Conservation (phyloP, 1,140 invertebrate genomes). For the Marisa cornuarietis region DNA sequence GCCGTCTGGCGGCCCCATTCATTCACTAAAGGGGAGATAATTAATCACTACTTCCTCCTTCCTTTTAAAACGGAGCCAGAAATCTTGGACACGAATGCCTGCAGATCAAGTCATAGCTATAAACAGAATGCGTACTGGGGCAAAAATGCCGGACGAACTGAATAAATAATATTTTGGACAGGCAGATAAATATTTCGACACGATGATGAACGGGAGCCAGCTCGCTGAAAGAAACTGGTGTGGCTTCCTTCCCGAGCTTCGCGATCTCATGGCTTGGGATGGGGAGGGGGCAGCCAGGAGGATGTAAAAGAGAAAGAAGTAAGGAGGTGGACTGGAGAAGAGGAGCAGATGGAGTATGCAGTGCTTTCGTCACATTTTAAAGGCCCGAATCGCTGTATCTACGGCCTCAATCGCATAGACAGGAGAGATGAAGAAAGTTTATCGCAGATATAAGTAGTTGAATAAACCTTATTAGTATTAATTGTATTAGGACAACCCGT, state of each 20-base stretch:
- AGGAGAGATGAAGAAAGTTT: conserved; percentile 5
- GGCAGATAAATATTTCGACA: conserved; percentile 27
- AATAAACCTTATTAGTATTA: neutral
- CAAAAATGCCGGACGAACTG: conserved; percentile 15
- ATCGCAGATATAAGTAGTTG: neutral
- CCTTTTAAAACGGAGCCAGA: neutral
- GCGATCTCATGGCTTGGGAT: neutral
- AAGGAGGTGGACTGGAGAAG: conserved; percentile 4
- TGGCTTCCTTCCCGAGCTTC: neutral
- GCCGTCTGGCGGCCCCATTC: conserved; percentile 22
- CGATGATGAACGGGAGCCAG: conserved; percentile 12
- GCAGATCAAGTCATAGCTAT: neutral
- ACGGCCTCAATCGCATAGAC: neutral
- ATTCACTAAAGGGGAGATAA: conserved; percentile 20
- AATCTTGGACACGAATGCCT: conserved; percentile 2
- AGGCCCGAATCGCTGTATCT: no score
- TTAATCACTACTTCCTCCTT: conserved; percentile 22
- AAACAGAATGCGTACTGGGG: conserved; percentile 13
- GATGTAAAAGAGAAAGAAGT: neutral
- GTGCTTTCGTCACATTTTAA: neutral
- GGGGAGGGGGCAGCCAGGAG: neutral
- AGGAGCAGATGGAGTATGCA: neutral
- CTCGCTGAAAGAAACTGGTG: neutral
- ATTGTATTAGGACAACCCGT: neutral
- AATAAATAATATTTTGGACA: conserved; percentile 28